phyloP scores from a whole-genome alignment of 2,797 vertebrate genomes.

The Cynodonichthys magdalenae region DNA sequence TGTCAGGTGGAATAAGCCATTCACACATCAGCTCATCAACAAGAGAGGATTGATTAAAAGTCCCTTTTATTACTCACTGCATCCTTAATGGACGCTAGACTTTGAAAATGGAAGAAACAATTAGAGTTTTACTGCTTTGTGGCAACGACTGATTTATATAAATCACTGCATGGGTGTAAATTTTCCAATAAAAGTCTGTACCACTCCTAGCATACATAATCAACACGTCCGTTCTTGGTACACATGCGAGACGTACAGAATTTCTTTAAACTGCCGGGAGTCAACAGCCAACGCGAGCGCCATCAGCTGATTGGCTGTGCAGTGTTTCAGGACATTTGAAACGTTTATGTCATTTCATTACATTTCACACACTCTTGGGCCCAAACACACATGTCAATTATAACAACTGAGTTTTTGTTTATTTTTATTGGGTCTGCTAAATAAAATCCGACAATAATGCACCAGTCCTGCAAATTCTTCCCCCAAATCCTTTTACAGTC shows the following conservation, averaged over 20 bases:
- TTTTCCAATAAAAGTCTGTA: constrained; percentile 83
- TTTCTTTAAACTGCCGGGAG: constrained; percentile 70
- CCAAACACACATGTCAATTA: too few species aligned
- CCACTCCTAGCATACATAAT: constrained; percentile 82
- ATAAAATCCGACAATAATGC: too few species aligned
- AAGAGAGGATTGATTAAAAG: constrained; percentile 87
- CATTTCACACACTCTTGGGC: constrained; percentile 8
- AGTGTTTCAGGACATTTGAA: constrained; percentile 51
- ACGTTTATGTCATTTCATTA: constrained; percentile 44
- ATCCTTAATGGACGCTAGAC: constrained; percentile 85
- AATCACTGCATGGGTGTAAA: constrained; percentile 85
- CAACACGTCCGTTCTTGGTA: constrained; percentile 75
- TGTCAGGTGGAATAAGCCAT: constrained; percentile 75
- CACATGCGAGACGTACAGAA: constrained; percentile 61
- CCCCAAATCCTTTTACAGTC: too few species aligned
- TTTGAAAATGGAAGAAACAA: constrained; percentile 88
- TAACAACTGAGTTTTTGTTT: not conserved
- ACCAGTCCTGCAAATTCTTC: too few species aligned
- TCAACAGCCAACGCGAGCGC: constrained; percentile 58
- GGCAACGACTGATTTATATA: constrained; percentile 85
- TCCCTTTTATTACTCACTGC: constrained; percentile 83
- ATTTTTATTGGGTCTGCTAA: too few species aligned
- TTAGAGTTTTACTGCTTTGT: constrained; percentile 87
- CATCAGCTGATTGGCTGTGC: constrained; percentile 62
- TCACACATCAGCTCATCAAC: constrained; percentile 84